These are phyloP conservation scores for Sympetrum striolatum DNA, from an alignment of 2,888 invertebrate genomes.

Conservation along the genomic window DNA sequence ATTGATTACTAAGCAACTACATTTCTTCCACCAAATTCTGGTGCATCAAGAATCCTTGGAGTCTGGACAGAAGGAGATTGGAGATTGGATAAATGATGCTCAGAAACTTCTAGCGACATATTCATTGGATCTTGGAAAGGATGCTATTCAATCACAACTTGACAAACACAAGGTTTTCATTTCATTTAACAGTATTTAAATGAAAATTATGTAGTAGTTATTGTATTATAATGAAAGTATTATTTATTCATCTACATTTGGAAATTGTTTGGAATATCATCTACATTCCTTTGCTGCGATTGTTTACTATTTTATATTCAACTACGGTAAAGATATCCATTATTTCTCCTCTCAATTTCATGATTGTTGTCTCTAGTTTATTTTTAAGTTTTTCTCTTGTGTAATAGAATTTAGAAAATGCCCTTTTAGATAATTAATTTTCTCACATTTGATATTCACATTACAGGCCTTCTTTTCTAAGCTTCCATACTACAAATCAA, in stretches of 20 bases:
- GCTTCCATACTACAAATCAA: conserved; percentile 88
- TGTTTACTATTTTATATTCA: too few relatives aligned
- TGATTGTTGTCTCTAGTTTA: neutral
- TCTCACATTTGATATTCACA: conserved; percentile 45
- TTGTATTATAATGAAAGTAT: neutral
- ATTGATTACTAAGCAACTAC: conserved; percentile 80
- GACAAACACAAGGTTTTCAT: conserved; percentile 75
- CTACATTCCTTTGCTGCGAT: too few relatives aligned
- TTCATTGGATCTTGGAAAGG: conserved; percentile 66
- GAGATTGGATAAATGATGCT: conserved; percentile 85
- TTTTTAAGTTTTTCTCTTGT: neutral
- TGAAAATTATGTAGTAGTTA: neutral
- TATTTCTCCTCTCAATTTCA: neutral
- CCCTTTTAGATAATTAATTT: neutral
- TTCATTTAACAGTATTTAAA: neutral
- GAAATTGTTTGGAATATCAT: too few relatives aligned
- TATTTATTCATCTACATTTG: too few relatives aligned
- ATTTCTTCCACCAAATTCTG: conserved; percentile 80
- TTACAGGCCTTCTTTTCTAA: conserved; percentile 78
- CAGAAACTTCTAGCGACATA: conserved; percentile 72
- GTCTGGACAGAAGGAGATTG: conserved; percentile 84
- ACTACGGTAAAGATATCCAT: neutral
- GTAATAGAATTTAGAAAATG: neutral
- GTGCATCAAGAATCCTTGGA: conserved; percentile 92
- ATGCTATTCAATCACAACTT: conserved; percentile 78